Percentiles rank a stretch among this genome's conserved stretches.
Evolutionary conservation across 53 echinoderm and acorn worm genomes (phyloP).

Genomic region (Actinopyga echinites): DNA sequence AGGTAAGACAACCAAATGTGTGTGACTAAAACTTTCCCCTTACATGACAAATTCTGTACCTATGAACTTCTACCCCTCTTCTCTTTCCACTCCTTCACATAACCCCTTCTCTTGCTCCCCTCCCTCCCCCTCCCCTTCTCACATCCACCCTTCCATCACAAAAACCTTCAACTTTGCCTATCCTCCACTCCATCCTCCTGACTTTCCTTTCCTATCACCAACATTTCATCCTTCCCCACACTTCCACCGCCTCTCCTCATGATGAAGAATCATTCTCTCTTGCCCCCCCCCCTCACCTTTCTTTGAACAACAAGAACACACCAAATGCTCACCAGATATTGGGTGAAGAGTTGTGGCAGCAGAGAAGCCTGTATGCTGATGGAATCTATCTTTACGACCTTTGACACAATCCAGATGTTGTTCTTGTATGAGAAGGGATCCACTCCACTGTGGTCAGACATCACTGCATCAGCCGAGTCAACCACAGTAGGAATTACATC

Average conservation of each 20-base stretch:
- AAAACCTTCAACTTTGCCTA: no score
- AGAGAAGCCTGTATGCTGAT: conserved; percentile 73
- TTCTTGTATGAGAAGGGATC: conserved; percentile 1
- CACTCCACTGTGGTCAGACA: conserved; percentile 22
- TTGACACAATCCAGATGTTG: conserved; percentile 25
- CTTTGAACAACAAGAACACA: no score
- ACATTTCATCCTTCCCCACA: no score
- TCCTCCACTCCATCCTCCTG: no score
- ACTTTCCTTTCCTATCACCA: no score
- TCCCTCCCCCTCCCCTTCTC: no score
- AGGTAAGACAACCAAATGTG: no score
- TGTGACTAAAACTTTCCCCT: no score
- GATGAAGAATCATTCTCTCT: not conserved
- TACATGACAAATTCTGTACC: no score
- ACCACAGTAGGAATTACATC: not conserved
- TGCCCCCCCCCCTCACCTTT: not conserved
- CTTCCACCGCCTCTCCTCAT: not conserved
- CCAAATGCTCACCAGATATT: conserved; percentile 72
- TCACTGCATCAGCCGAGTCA: not conserved
- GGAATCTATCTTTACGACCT: conserved; percentile 3
- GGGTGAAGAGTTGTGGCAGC: conserved; percentile 81
- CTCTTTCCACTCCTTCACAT: no score
- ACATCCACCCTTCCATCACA: not conserved
- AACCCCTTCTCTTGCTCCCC: no score
- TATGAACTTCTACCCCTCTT: no score